Base-by-base conservation (phyloP, 2,113 vertebrate species). In the Macroglossus sobrinus region DNA sequence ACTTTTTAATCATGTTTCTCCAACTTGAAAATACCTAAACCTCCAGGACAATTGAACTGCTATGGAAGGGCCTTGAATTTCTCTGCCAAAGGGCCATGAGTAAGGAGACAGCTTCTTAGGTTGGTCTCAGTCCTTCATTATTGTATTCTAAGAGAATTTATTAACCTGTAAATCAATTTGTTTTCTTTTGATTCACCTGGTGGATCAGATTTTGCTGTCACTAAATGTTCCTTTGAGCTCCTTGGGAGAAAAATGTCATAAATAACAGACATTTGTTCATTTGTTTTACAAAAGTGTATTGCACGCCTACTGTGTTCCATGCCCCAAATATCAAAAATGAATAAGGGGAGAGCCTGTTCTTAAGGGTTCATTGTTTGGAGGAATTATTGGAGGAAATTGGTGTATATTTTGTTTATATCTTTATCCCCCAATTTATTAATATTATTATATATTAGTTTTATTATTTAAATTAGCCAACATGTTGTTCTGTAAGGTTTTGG, bases 151-250 rank as follows among this genome's bases (percentile, higher is more conserved):
- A 68, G 89, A 68, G 38, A 89, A 76, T 66, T 84, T 40, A 55
- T 85, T 63, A 33, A 45, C n/a, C 50, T 96, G 19, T 71, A 24
- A 76, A 59, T 68, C 40, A 63, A 0, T 40, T 64, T 85, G 19
- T 74, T 96, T 92, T 91, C 40, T 75, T 79, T 72, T 84, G n/a
- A 57, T 50, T 88, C 64, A 80, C 30, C 78, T 66, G 43, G 8
- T 79, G 59, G 94, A 74, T 84, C 86, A 79, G 40, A 84, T 91
- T 95, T 71, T 92, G 50, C 82, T 88, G 40, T 79, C 69, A 28
- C 40, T 78, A n/a, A 72, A 55, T 26, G 33, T 53, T 78, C 66
- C 21, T 81, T n/a, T 30, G 66, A 84, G 40, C 13, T 87, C 28
- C 55, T 90, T 64, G 75, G 15, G 33, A 61, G 75, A 72, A 82